These are phyloP conservation scores for Cheirogaleus medius DNA, from an alignment of 2,113 vertebrate genomes.

Conservation along the genomic window DNA sequence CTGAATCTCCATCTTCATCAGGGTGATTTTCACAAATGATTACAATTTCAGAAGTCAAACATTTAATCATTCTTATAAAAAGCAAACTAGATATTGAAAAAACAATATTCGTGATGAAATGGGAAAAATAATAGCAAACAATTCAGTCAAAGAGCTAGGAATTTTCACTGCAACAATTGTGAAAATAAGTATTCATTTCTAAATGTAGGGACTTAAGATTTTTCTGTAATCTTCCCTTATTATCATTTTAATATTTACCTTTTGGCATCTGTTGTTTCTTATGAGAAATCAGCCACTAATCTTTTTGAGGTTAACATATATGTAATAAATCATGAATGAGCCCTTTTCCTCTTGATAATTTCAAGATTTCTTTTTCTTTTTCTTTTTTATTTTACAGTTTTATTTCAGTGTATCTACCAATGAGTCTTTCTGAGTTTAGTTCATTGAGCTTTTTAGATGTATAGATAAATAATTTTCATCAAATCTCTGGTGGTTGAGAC, in stretches of 20 bases:
- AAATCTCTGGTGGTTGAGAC: background rate
- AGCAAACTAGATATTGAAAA: background rate
- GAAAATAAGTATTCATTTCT: background rate
- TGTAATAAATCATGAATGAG: background rate
- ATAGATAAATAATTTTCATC: background rate
- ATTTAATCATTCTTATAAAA: background rate
- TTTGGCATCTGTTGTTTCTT: background rate
- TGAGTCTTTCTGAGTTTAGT: background rate
- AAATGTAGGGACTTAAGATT: background rate
- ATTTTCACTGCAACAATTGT: background rate
- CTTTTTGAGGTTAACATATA: background rate
- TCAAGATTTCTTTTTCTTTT: background rate
- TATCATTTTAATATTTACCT: background rate
- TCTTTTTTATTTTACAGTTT: background rate
- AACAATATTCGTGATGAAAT: background rate
- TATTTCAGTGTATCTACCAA: background rate
- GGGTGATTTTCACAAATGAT: background rate
- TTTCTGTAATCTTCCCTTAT: background rate
- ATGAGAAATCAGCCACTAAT: background rate
- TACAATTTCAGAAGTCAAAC: background rate
- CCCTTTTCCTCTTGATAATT: background rate
- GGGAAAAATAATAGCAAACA: background rate
- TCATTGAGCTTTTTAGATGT: background rate
- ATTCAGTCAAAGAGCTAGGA: background rate
- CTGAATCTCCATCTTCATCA: background rate